Percentiles rank a stretch among this genome's conserved stretches.
Conservation (phyloP, 2,113 vertebrate species). For the Ctenomys sociabilis region DNA sequence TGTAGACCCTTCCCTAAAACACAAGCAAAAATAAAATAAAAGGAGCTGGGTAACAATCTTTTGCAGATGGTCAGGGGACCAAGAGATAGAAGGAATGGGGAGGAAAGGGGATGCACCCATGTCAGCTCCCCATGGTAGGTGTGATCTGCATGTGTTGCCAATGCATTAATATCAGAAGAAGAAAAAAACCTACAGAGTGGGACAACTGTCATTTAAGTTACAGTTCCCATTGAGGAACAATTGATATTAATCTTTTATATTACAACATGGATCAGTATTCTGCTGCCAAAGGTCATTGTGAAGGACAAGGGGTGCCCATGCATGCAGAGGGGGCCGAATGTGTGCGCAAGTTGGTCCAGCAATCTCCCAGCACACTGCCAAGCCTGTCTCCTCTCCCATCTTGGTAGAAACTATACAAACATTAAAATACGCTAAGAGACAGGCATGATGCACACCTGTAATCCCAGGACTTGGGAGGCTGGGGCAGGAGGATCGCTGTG, state of each 20-base stretch:
- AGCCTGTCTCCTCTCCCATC: neutral
- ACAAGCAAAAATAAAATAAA: neutral
- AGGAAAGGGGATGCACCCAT: neutral
- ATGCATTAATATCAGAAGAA: neutral
- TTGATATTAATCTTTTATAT: neutral
- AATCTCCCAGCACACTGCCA: neutral
- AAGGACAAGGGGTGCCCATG: neutral
- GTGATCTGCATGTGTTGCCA: neutral
- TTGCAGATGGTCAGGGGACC: neutral
- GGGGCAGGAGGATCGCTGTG: no score
- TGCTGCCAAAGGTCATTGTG: neutral
- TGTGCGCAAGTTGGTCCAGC: neutral
- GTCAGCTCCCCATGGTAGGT: neutral
- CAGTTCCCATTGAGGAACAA: neutral
- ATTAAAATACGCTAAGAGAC: neutral
- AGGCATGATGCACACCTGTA: no score
- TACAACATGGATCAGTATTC: neutral
- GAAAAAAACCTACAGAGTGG: neutral
- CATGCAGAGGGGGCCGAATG: neutral
- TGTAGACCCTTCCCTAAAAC: no score
- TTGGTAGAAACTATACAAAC: neutral
- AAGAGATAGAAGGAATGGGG: neutral
- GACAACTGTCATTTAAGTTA: neutral
- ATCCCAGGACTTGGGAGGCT: no score
- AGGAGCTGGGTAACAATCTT: neutral